These are phyloP conservation scores for Aricia agestis DNA, from an alignment of 1,140 invertebrate genomes.

Conservation along the genomic window DNA sequence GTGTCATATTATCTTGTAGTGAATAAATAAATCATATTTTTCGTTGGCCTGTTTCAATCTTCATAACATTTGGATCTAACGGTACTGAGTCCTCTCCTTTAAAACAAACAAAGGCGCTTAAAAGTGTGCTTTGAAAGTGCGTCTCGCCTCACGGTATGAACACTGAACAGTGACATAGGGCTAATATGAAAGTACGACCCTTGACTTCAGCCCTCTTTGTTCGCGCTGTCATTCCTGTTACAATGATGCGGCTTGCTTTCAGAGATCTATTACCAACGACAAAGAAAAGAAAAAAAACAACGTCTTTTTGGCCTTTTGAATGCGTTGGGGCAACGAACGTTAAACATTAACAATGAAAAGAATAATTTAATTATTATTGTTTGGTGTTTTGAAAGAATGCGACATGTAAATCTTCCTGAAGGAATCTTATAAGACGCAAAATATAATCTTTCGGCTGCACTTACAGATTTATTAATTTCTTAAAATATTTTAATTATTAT, in stretches of 20 bases:
- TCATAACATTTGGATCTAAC: too few species aligned
- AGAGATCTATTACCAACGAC: neutral
- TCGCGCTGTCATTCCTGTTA: neutral
- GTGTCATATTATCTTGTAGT: too few species aligned
- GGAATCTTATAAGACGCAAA: too few species aligned
- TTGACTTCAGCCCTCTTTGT: neutral
- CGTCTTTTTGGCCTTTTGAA: neutral
- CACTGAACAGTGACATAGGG: neutral
- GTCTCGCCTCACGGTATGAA: neutral
- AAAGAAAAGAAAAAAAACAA: neutral
- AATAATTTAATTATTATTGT: neutral
- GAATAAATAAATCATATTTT: too few species aligned
- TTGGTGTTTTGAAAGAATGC: too few species aligned
- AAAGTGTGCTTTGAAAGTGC: neutral
- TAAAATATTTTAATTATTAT: too few species aligned
- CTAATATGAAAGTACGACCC: constrained; percentile 2
- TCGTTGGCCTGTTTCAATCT: too few species aligned
- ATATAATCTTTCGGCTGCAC: too few species aligned
- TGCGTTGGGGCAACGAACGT: neutral
- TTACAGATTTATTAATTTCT: too few species aligned
- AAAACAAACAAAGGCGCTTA: neutral
- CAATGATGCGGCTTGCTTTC: neutral
- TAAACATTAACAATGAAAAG: neutral
- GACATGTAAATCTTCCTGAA: neutral
- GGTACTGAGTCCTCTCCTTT: neutral